Percentiles rank a stretch among this genome's conserved stretches.
These are phyloP conservation scores for Trichogramma pretiosum DNA, from an alignment of 1,140 invertebrate species.

Conservation along the genomic window DNA sequence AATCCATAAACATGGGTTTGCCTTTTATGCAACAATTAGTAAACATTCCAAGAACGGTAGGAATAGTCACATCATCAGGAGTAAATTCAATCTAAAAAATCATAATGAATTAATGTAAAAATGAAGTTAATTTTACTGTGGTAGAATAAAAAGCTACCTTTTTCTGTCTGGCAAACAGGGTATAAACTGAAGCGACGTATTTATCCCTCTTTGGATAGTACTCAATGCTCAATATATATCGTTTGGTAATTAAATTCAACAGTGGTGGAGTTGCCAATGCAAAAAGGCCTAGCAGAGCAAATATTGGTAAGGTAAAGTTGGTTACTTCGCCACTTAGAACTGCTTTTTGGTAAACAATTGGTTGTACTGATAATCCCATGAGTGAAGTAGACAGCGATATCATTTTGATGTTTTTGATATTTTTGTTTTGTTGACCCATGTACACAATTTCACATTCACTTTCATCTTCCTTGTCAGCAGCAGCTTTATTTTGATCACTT, in stretches of 20 bases:
- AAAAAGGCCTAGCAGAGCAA: conserved; percentile 64
- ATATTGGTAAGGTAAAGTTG: conserved; percentile 49
- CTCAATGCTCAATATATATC: conserved; percentile 71
- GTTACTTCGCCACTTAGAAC: conserved; percentile 46
- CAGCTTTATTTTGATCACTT: neutral
- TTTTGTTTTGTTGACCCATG: conserved; percentile 54
- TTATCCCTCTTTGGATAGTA: conserved; percentile 56
- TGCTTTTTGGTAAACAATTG: conserved; percentile 57
- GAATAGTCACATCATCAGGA: conserved; percentile 65
- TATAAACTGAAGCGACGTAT: conserved; percentile 62
- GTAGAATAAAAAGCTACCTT: conserved; percentile 20
- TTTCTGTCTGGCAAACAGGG: conserved; percentile 47
- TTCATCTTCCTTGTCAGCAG: conserved; percentile 1
- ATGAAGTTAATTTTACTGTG: neutral
- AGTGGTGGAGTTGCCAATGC: conserved; percentile 74
- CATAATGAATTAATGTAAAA: conserved; percentile 3
- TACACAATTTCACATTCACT: conserved; percentile 47
- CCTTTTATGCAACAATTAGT: conserved; percentile 65
- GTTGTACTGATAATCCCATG: conserved; percentile 61
- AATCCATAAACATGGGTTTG: conserved; percentile 67
- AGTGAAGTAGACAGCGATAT: conserved; percentile 72
- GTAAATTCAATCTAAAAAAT: conserved; percentile 60
- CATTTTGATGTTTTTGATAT: conserved; percentile 65
- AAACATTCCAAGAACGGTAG: conserved; percentile 73
- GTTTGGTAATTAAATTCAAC: conserved; percentile 73